A percentile compares a stretch with the other conserved stretches of the same genome.
Evolutionary conservation across 2,797 vertebrate species (phyloP).

Genomic region (Kryptopterus vitreolus): DNA sequence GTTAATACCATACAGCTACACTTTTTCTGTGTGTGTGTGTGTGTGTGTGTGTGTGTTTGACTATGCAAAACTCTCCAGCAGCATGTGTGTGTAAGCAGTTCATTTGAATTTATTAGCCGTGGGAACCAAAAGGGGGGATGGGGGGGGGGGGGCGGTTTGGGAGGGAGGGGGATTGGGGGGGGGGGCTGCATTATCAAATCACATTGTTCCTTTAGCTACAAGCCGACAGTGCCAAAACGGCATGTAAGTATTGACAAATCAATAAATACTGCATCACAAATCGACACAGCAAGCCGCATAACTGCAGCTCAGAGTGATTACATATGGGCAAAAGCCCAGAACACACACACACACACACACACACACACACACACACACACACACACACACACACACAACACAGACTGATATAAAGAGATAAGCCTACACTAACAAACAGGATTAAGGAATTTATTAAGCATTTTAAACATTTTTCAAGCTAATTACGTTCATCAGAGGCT

Average conservation of each 20-base stretch:
- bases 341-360: slow-evolving; percentile 15
- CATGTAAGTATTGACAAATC: slow-evolving; percentile 54
- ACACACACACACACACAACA: slow-evolving; percentile 5
- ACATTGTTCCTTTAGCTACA: slow-evolving; percentile 50
- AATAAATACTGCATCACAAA: slow-evolving; percentile 57
- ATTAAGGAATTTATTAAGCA: not conserved
- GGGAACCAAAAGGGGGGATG: slow-evolving; percentile 42
- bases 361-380: not conserved
- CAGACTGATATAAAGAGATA: not conserved
- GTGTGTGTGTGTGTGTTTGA: slow-evolving; percentile 18
- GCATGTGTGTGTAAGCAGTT: slow-evolving; percentile 25
- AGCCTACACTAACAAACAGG: not conserved
- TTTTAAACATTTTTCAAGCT: not conserved
- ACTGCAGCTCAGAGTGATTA: slow-evolving; percentile 45
- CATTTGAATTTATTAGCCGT: slow-evolving; percentile 51
- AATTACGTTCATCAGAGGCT: not conserved
- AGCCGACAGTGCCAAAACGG: slow-evolving; percentile 38
- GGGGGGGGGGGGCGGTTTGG: slow-evolving; percentile 35
- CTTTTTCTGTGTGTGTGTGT: not conserved
- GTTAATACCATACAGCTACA: too few relatives aligned
- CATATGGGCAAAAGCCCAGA: slow-evolving; percentile 8
- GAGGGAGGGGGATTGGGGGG: too few relatives aligned
- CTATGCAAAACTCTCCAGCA: slow-evolving; percentile 7
- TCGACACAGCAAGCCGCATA: slow-evolving; percentile 43
- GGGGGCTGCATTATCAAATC: slow-evolving; percentile 47